Conservation (phyloP, 2,797 vertebrate species). For the Mus spretus region DNA sequence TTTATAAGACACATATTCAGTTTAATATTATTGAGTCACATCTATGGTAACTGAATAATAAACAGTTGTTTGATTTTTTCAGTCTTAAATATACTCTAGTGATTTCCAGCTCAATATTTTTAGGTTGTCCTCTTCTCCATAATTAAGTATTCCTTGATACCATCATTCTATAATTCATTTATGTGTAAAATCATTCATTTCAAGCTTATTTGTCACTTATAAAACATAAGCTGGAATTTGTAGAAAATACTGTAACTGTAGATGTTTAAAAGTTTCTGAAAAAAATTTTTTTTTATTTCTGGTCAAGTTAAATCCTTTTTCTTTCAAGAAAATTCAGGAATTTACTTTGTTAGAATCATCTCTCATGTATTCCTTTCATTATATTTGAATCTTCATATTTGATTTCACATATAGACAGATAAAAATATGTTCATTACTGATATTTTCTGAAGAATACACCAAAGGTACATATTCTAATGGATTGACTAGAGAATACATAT, state of each 20-base stretch:
- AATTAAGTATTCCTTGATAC: neutral
- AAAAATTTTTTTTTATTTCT: neutral
- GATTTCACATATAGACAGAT: neutral
- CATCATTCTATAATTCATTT: neutral
- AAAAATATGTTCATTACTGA: neutral
- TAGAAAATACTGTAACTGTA: neutral
- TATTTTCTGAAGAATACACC: neutral
- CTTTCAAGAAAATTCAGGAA: neutral
- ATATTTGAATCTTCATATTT: neutral
- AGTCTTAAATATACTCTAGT: neutral
- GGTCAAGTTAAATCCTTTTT: neutral
- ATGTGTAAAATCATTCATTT: neutral
- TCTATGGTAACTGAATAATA: neutral
- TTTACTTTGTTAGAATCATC: neutral
- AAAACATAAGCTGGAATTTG: neutral
- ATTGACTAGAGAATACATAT: neutral
- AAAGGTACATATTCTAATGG: neutral
- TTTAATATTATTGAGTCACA: neutral
- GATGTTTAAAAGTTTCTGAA: neutral
- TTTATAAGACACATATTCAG: slow-evolving; percentile 9
- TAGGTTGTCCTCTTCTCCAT: neutral
- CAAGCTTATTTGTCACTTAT: neutral
- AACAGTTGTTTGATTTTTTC: neutral
- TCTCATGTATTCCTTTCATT: neutral
- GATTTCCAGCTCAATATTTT: neutral